Base-by-base conservation (phyloP, 2,888 invertebrate species). In the Tiphia femorata region DNA sequence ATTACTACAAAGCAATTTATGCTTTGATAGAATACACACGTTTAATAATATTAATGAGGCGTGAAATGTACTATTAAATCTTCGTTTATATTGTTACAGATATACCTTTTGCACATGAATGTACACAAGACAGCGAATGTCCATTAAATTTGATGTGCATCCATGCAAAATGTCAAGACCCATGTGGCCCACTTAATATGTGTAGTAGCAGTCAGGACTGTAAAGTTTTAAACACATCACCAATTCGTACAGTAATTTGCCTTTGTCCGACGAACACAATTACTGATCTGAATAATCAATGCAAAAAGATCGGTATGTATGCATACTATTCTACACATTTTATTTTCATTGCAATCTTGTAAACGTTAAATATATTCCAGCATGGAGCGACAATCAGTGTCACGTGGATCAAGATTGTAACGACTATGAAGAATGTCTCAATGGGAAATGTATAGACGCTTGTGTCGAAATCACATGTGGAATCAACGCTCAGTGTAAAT, bases 221-320 rank as follows among this genome's bases (percentile, higher is more conserved):
- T 80, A 87, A 89, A 56, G 92, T 94, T 0, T 85, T 92, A 8
- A 93, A 94, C 70, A 90, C 93, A 0, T 78, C 91, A 40, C 95
- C 96, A 1, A 84, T 95, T 62, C 88, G 94, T 47, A 94, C 95
- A 0, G 90, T 95, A 71, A 92, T 95, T 71, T 96, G 96, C 78
- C 89, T 92, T 75, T 96, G 96, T 83, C 93, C 94, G 12, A 87
- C 91, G 33, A 94, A 95, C 60, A 93, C 92, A 0, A 87, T 93
- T 38, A 89, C 91, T 0, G 92, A 92, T 64, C 87, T 86, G 4
- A 89, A 90, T 49, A 92, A 91, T 66, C 89, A 89, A 63, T 95
- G 95, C 81, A 88, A 89, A 56, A 81, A 80, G 48, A 86, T 86
- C 53, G 81, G 85, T 85, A 71, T 70, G 73, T 70, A 48, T 37